Conservation (phyloP, 1,140 invertebrate genomes). For the Drosophila bipectinata region DNA sequence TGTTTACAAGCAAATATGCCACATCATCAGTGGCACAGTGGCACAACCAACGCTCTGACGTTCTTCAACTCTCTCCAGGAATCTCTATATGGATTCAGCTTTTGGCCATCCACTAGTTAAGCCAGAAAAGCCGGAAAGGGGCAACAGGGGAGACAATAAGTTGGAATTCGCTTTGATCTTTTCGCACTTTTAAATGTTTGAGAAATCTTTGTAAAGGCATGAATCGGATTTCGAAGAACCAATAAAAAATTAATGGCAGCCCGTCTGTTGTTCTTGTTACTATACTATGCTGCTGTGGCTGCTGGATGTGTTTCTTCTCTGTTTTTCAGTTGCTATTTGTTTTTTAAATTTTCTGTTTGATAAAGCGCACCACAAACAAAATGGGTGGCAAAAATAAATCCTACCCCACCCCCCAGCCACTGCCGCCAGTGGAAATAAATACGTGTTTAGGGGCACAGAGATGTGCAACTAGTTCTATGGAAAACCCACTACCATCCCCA, state of each 20-base stretch:
- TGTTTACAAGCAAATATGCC: constrained; percentile 81
- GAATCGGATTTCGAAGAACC: constrained; percentile 80
- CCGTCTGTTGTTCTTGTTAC: constrained; percentile 45
- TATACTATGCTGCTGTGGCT: constrained; percentile 19
- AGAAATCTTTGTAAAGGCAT: constrained; percentile 80
- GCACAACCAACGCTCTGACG: constrained; percentile 7
- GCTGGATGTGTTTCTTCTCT: constrained; percentile 16
- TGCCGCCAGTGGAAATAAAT: constrained; percentile 17
- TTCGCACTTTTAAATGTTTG: constrained; percentile 82
- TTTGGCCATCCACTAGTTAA: constrained; percentile 33
- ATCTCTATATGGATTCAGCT: constrained; percentile 51
- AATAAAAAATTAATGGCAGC: constrained; percentile 80
- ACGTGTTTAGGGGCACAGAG: constrained; percentile 32
- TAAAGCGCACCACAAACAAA: constrained; percentile 78
- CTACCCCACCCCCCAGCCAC: neutral
- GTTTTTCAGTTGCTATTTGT: constrained; percentile 64
- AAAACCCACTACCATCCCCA: constrained; percentile 30
- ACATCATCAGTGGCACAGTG: constrained; percentile 60
- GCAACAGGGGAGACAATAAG: constrained; percentile 62
- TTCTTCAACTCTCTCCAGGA: constrained; percentile 42
- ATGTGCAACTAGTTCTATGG: constrained; percentile 77
- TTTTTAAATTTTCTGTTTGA: constrained; percentile 82
- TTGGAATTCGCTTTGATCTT: constrained; percentile 80
- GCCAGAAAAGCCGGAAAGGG: constrained; percentile 15
- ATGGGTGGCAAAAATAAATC: constrained; percentile 74